Percentiles rank a stretch among this genome's conserved stretches.
These are phyloP conservation scores for Dicyrtoma fusca DNA, from an alignment of 2,888 invertebrate species.

Conservation along the genomic window DNA sequence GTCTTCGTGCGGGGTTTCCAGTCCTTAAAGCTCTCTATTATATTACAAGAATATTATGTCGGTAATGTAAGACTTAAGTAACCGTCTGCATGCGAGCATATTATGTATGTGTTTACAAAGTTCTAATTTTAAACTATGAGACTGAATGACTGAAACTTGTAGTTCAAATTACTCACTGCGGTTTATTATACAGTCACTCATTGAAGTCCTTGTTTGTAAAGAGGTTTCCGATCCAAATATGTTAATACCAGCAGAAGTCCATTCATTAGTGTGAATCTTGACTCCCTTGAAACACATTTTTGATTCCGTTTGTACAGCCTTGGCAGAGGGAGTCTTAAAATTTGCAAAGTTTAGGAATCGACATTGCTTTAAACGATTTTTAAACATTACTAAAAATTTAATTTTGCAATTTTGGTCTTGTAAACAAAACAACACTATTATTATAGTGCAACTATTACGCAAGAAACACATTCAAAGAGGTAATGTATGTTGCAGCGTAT, in stretches of 20 bases:
- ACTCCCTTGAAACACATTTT: not conserved
- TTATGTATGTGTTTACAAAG: too few species aligned
- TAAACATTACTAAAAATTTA: not conserved
- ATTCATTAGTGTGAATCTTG: not conserved
- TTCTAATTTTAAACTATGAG: too few species aligned
- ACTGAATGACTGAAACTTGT: not conserved
- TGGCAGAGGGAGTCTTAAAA: not conserved
- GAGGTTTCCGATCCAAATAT: not conserved
- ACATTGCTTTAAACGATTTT: constrained; percentile 13
- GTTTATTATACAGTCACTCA: constrained; percentile 12
- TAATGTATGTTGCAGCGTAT: too few species aligned
- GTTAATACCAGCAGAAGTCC: constrained; percentile 9
- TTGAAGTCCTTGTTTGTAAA: not conserved
- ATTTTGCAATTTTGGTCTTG: too few species aligned
- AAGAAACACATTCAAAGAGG: too few species aligned
- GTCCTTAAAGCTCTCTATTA: not conserved
- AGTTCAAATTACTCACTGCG: constrained; percentile 2
- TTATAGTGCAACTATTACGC: too few species aligned
- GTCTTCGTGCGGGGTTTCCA: not conserved
- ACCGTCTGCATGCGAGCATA: too few species aligned
- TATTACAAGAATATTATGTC: too few species aligned
- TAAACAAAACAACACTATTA: too few species aligned
- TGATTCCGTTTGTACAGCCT: constrained; percentile 4
- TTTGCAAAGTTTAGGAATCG: not conserved
- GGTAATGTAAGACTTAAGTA: not conserved